Base-by-base conservation (phyloP, 2,113 vertebrate genomes). In the Benitochromis conjunctus region DNA sequence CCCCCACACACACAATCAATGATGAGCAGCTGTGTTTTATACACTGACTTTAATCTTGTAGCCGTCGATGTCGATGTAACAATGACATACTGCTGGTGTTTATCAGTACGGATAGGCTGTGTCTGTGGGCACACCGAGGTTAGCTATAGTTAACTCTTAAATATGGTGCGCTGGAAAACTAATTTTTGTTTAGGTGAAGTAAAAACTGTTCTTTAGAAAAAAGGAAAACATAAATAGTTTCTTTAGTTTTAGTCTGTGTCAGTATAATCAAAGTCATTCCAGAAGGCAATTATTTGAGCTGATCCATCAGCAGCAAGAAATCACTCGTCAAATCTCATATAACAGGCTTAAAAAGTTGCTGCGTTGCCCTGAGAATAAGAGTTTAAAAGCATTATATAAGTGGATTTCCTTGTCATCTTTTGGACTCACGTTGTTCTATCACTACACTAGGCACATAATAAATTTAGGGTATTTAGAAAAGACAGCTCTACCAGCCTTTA, bases 1-100 rank as follows among this genome's bases (percentile, higher is more conserved):
- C 53, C 62, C 58, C 58, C 3, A 26, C 26, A 26, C 26, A 26
- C 26, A 26, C 41, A 91, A 94, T 94, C 87, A 92, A 76, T 88
- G 86, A 55, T 7, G 24, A 53, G 64, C 5, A 11, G 38, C 57
- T 69, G 66, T 69, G 79, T 86, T 89, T 79, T 77, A 58, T 64
- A 76, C 46, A 9, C 76, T 36, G 51, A 74, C 69, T 85, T 86
- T 86, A 85, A 80, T 89, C 86, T 81, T 29, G 53, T 16, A 62
- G 56, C 13, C 58, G 51, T 90, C 48, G 60, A 26, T 64, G 51
- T 90, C 48, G 60, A 26, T 87, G 81, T n/a, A 81, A 84, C 58
- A 54, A 6, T 76, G 19, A 84, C 18, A 56, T 51, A 1, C 58
- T n/a, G 5, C 51, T 69, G 60, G 51, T 31, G 60, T 66, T 58